Evolutionary conservation across 2,113 vertebrate genomes (phyloP).

Genomic region (Budorcas taxicolor): DNA sequence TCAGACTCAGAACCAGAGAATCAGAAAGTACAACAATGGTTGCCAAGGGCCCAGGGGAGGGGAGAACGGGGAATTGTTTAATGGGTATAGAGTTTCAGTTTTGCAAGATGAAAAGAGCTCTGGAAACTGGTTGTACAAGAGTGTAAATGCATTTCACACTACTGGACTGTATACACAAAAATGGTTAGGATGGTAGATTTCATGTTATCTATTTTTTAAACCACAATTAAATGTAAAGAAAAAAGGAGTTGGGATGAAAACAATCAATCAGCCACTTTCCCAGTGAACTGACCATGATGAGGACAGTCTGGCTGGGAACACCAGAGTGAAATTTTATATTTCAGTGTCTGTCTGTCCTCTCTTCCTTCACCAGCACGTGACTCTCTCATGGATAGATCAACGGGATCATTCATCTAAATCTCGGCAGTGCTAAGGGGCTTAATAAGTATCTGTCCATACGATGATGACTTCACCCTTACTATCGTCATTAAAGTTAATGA

Average conservation of each 20-base stretch:
- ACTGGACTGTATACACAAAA: neutral
- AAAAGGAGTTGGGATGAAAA: neutral
- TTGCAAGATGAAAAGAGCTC: neutral
- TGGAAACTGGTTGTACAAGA: neutral
- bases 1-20: neutral
- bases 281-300: neutral
- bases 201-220: neutral
- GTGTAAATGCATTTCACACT: neutral
- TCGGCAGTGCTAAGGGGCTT: neutral
- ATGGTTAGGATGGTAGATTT: neutral
- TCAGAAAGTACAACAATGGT: neutral
- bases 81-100: neutral
- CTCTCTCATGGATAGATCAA: neutral
- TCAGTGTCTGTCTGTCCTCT: neutral
- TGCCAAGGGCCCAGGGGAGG: neutral
- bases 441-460: neutral
- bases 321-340: neutral
- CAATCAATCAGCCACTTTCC: neutral
- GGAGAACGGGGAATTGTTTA: neutral
- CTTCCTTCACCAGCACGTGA: neutral
- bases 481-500: neutral
- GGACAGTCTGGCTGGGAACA: neutral
- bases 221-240: neutral
- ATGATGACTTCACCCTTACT: neutral
- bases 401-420: neutral